Evolutionary conservation across 35 echinoderm and acorn worm species (phyloP).

Genomic region (Lytechinus variegatus): DNA sequence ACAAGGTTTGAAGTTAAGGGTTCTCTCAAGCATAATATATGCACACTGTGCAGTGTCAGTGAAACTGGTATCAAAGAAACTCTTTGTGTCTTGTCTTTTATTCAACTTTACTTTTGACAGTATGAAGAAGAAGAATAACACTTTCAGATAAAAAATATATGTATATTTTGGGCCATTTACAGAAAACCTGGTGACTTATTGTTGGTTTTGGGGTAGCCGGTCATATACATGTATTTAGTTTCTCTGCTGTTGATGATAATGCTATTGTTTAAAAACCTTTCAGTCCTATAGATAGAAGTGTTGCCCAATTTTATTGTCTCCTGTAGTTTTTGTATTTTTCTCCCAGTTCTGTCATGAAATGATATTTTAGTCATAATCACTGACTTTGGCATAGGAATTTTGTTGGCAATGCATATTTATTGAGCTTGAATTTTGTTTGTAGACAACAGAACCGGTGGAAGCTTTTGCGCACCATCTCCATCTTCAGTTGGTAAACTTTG

Average conservation of each 20-base stretch:
- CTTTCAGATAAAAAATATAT: too few relatives aligned
- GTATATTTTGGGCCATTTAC: too few relatives aligned
- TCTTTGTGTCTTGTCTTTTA: too few relatives aligned
- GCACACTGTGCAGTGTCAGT: too few relatives aligned
- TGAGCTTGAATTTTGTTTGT: background rate
- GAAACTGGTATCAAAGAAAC: too few relatives aligned
- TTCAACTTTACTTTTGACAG: too few relatives aligned
- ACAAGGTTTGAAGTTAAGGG: too few relatives aligned
- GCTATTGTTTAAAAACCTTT: background rate
- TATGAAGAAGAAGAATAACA: too few relatives aligned
- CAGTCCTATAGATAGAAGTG: background rate
- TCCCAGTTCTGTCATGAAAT: background rate
- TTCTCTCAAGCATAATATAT: too few relatives aligned
- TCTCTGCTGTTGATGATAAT: background rate
- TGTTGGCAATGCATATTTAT: background rate
- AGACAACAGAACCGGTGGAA: background rate
- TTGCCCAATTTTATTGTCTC: background rate
- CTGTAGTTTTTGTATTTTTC: background rate
- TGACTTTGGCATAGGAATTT: background rate
- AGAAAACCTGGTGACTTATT: too few relatives aligned
- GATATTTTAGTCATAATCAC: background rate
- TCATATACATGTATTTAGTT: background rate
- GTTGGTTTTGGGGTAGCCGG: too few relatives aligned
- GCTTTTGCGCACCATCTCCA: constrained; percentile 72
- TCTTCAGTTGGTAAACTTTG: constrained; percentile 76